Evolutionary conservation across 1,140 invertebrate species (phyloP).

Genomic region (Bombus vancouverensis): DNA sequence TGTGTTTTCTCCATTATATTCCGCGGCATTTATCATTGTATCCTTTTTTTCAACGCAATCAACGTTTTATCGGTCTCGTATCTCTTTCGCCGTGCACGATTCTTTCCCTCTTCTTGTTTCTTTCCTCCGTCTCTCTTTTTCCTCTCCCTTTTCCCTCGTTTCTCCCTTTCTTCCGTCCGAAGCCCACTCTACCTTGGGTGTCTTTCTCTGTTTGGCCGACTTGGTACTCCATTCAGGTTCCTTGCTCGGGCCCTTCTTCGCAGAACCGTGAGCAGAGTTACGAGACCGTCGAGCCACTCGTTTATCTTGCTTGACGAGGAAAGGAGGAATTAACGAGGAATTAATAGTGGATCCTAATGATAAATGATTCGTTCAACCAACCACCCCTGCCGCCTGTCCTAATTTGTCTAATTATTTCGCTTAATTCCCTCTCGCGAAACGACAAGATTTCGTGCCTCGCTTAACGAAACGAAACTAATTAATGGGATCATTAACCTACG

Average conservation of each 20-base stretch:
- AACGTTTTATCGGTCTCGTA: conserved; percentile 67
- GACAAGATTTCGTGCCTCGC: conserved; percentile 77
- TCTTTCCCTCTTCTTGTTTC: conserved; percentile 24
- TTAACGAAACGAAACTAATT: conserved; percentile 82
- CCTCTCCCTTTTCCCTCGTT: not conserved
- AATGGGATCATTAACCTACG: conserved; percentile 78
- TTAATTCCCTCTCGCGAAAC: conserved; percentile 78
- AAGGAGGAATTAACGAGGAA: conserved; percentile 83
- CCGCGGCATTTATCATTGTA: conserved; percentile 64
- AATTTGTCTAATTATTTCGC: conserved; percentile 84
- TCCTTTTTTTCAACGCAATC: conserved; percentile 63
- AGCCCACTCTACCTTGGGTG: too few species aligned
- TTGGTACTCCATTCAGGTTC: conserved; percentile 44
- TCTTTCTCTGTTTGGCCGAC: not conserved
- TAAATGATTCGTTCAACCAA: conserved; percentile 78
- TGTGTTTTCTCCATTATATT: conserved; percentile 48
- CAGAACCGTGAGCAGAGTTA: conserved; percentile 57
- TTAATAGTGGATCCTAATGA: conserved; percentile 83
- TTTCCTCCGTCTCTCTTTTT: not conserved
- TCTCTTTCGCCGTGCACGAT: conserved; percentile 58
- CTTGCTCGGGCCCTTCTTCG: conserved; percentile 37
- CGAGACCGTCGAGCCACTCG: conserved; percentile 77
- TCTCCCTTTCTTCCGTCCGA: not conserved
- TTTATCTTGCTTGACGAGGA: conserved; percentile 83
- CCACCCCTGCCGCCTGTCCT: conserved; percentile 75